These are phyloP conservation scores for Toxonevra muliebris DNA, from an alignment of 2,888 invertebrate genomes.

Conservation along the genomic window DNA sequence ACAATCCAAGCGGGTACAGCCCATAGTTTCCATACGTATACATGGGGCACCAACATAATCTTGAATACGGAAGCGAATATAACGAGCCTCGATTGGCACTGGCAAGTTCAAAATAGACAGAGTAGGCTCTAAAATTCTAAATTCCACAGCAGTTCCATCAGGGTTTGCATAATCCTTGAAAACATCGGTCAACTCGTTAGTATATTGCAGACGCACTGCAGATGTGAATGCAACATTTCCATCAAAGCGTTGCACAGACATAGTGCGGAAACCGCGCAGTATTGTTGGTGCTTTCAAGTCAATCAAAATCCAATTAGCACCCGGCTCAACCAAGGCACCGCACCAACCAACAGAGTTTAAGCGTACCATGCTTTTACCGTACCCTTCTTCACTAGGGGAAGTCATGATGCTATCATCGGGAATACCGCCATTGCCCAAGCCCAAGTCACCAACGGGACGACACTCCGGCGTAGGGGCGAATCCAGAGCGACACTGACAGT, in stretches of 20 bases:
- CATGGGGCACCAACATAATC: slow-evolving; percentile 91
- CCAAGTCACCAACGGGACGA: slow-evolving; percentile 88
- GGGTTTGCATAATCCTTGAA: slow-evolving; percentile 93
- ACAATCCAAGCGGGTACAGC: slow-evolving; percentile 89
- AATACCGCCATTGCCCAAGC: slow-evolving; percentile 82
- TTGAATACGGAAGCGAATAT: slow-evolving; percentile 84
- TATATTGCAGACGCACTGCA: slow-evolving; percentile 85
- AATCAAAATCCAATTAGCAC: slow-evolving; percentile 87
- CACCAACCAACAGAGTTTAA: slow-evolving; percentile 91
- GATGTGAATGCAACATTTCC: slow-evolving; percentile 89
- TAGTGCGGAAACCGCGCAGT: slow-evolving; percentile 88
- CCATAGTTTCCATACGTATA: slow-evolving; percentile 90
- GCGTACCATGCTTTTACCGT: slow-evolving; percentile 83
- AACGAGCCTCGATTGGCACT: slow-evolving; percentile 90
- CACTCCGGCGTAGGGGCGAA: slow-evolving; percentile 88
- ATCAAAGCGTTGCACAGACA: slow-evolving; percentile 84
- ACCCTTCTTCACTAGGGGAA: slow-evolving; percentile 83
- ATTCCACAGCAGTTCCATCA: slow-evolving; percentile 92
- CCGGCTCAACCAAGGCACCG: slow-evolving; percentile 84
- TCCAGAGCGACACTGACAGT: slow-evolving; percentile 85
- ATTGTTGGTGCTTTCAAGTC: slow-evolving; percentile 90
- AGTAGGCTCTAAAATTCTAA: slow-evolving; percentile 87
- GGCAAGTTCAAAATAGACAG: slow-evolving; percentile 91
- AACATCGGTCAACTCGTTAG: slow-evolving; percentile 86
- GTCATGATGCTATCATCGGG: slow-evolving; percentile 90